Percentiles rank a stretch among this genome's conserved stretches.
Conservation (phyloP, 2,113 vertebrate genomes). For the human (Homo sapiens) region GRCh38 chr12:119819501-119820000, state of each 20-base stretch:
- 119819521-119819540: conserved; percentile 69
- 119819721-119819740: conserved; percentile 11
- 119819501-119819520: conserved; percentile 64
- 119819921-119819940: not conserved
- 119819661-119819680: not conserved
- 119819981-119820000: not conserved
- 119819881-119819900: not conserved
- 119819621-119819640: conserved; percentile 39
- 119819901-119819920: not conserved
- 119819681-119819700: not conserved
- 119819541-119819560: conserved; percentile 65
- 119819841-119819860: conserved; percentile 19
- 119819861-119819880: conserved; percentile 35
- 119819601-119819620: conserved; percentile 61
- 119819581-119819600: conserved; percentile 48
- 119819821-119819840: not conserved
- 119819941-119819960: not conserved
- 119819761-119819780: conserved; percentile 37
- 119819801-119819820: conserved; percentile 23
- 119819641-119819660: not conserved
- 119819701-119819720: conserved; percentile 13
- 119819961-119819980: not conserved
- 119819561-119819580: conserved; percentile 67
- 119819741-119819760: conserved; percentile 24
- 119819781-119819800: conserved; percentile 54